Percentiles rank a stretch among this genome's conserved stretches.
Evolutionary conservation across 2,888 invertebrate genomes (phyloP).

Genomic region (Proisotoma minuta): DNA sequence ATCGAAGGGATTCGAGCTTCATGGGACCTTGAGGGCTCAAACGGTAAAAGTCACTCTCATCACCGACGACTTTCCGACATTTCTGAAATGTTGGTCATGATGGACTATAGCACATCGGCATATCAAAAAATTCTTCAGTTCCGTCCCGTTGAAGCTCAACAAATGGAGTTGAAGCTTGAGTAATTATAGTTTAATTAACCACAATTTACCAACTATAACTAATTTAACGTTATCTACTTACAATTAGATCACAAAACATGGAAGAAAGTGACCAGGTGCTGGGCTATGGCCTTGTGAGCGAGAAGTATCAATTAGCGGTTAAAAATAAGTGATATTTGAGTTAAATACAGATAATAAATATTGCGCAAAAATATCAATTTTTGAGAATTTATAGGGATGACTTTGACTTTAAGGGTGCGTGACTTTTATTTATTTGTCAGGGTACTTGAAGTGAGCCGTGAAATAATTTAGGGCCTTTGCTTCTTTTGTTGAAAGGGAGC

Average conservation of each 20-base stretch:
- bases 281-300: constrained; percentile 9
- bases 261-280: not conserved
- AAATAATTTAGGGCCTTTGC: no score
- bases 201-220: not conserved
- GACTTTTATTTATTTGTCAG: no score
- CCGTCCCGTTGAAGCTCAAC: constrained; percentile 22
- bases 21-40: no score
- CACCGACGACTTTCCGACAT: constrained; percentile 26
- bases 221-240: not conserved
- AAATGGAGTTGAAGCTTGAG: constrained; percentile 21
- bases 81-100: constrained; percentile 24
- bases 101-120: constrained; percentile 31
- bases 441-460: no score
- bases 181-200: not conserved
- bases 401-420: no score
- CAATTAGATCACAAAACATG: not conserved
- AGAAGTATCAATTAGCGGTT: constrained; percentile 2
- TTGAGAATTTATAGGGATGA: no score
- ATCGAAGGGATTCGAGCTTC: not conserved
- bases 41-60: not conserved
- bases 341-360: no score
- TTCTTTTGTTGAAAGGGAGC: no score
- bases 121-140: constrained; percentile 33
- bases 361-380: no score
- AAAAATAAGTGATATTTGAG: no score